Evolutionary conservation across 2,113 vertebrate species (phyloP).

Genomic region (Myocastor coypus): DNA sequence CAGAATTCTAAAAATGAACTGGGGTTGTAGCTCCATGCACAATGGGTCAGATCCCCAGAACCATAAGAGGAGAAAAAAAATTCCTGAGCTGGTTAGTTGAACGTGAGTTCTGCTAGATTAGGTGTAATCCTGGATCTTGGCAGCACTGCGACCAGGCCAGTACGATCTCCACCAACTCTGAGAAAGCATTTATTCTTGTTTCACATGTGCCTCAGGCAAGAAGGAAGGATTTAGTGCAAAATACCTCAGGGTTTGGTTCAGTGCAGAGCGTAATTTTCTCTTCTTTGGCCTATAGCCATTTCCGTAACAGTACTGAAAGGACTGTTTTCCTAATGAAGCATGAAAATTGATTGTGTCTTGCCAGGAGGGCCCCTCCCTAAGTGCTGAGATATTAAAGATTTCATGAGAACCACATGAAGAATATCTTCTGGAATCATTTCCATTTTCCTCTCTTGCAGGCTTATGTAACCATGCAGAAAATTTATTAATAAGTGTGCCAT

Average conservation of each 20-base stretch:
- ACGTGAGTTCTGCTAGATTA: neutral
- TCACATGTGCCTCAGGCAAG: neutral
- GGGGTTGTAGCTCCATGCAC: neutral
- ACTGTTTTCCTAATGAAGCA: constrained; percentile 85
- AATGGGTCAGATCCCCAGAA: neutral
- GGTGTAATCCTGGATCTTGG: constrained; percentile 23
- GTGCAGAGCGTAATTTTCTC: constrained; percentile 67
- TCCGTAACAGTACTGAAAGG: constrained; percentile 84
- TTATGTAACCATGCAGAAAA: constrained; percentile 92
- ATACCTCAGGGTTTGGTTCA: constrained; percentile 68
- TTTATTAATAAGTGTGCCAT: constrained; percentile 89
- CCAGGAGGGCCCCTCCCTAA: constrained; percentile 85
- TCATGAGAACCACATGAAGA: constrained; percentile 86
- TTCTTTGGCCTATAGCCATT: constrained; percentile 83
- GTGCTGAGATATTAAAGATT: constrained; percentile 88
- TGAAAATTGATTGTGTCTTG: constrained; percentile 89
- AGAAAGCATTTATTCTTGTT: neutral
- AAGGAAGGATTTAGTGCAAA: constrained; percentile 78
- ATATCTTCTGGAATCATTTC: constrained; percentile 90
- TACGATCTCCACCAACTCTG: neutral
- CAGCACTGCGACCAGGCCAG: neutral
- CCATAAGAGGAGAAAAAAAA: neutral
- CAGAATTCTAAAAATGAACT: neutral
- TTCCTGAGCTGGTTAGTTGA: neutral
- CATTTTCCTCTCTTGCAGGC: constrained; percentile 86